Percentiles rank a stretch among this genome's conserved stretches.
Evolutionary conservation across 2,113 vertebrate species (phyloP).

Genomic region (Rana temporaria): DNA sequence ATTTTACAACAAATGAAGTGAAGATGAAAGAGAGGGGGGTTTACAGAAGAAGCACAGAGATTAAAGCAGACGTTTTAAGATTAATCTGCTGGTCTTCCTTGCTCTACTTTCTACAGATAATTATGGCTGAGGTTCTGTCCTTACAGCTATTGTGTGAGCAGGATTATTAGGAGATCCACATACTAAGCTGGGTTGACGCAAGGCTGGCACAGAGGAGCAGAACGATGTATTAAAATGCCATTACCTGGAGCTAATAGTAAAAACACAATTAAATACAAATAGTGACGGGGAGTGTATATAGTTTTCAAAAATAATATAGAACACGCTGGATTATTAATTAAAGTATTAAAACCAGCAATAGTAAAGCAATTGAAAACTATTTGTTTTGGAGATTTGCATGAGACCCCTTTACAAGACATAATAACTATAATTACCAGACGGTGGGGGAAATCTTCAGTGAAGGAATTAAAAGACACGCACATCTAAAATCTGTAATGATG

Average conservation of each 20-base stretch:
- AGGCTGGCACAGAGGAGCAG: conserved; percentile 48
- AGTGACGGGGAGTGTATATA: conserved; percentile 1
- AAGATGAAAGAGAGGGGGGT: conserved; percentile 55
- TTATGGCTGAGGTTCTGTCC: conserved; percentile 56
- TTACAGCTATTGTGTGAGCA: conserved; percentile 50
- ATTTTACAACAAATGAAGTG: conserved; percentile 56
- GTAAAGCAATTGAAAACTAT: conserved; percentile 33
- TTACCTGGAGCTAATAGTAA: conserved; percentile 47
- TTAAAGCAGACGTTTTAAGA: conserved; percentile 57
- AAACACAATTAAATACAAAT: conserved; percentile 45
- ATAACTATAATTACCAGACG: conserved; percentile 37
- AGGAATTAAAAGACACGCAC: background rate
- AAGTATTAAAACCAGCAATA: conserved; percentile 38
- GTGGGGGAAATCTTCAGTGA: conserved; percentile 28
- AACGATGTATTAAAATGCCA: conserved; percentile 49
- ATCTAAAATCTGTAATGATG: conserved; percentile 8
- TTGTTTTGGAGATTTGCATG: conserved; percentile 30
- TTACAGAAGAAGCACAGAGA: conserved; percentile 52
- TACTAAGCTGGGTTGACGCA: conserved; percentile 39
- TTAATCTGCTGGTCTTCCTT: conserved; percentile 56
- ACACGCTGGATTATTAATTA: conserved; percentile 27
- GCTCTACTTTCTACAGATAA: conserved; percentile 56
- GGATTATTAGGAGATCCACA: conserved; percentile 55
- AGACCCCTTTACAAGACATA: conserved; percentile 38
- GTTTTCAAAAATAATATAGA: conserved; percentile 13